phyloP scores from a whole-genome alignment of 1,140 invertebrate species.

The Eciton burchellii region DNA sequence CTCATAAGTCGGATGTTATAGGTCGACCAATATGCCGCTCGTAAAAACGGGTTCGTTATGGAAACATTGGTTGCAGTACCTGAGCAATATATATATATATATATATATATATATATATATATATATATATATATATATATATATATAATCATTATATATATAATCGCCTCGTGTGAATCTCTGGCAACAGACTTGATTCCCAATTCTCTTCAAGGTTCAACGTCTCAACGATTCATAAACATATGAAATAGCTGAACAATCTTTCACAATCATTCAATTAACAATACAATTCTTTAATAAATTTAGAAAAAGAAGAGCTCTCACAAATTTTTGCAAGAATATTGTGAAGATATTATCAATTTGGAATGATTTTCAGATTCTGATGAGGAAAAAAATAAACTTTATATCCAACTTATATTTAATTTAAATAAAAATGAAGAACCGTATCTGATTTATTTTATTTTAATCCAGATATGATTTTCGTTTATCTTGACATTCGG shows the following conservation, averaged over 20 bases:
- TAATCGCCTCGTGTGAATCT: slow-evolving; percentile 36
- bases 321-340: slow-evolving; percentile 15
- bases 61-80: slow-evolving; percentile 59
- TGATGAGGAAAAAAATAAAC: too few relatives aligned
- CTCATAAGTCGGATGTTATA: slow-evolving; percentile 8
- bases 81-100: too few relatives aligned
- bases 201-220: slow-evolving; percentile 11
- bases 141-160: too few relatives aligned
- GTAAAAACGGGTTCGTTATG: slow-evolving; percentile 52
- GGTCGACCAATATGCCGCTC: slow-evolving; percentile 27
- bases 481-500: not conserved
- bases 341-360: not conserved
- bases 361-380: slow-evolving; percentile 2
- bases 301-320: not conserved
- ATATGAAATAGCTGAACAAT: not conserved
- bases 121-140: too few relatives aligned
- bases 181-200: not conserved
- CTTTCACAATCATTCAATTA: slow-evolving; percentile 4
- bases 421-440: too few relatives aligned
- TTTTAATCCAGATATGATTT: not conserved
- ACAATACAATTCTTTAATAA: slow-evolving; percentile 5
- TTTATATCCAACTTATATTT: too few relatives aligned
- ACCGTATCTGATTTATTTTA: too few relatives aligned
- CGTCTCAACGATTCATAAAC: not conserved
- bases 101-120: too few relatives aligned